Evolutionary conservation across 2,797 vertebrate genomes (phyloP).

Genomic region (Mormyrus proboscirostris): DNA sequence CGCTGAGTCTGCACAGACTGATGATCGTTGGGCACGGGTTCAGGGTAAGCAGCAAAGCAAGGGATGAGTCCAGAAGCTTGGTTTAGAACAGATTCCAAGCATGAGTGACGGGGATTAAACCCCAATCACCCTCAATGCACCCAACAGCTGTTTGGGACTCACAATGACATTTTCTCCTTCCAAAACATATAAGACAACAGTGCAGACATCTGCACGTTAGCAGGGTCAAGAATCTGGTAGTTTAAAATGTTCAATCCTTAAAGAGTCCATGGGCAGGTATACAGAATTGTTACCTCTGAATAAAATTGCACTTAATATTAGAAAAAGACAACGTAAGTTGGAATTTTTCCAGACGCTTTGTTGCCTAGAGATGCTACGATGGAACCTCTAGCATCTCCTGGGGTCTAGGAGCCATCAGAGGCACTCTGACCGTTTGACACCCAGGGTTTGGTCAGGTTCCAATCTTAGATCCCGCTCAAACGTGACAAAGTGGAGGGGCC

Average conservation of each 20-base stretch:
- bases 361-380: not conserved
- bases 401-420: constrained; percentile 28
- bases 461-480: constrained; percentile 8
- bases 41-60: not conserved
- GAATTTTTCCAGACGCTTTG: not conserved
- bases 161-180: not conserved
- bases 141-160: not conserved
- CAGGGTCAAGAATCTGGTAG: not conserved
- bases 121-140: not conserved
- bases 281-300: constrained; percentile 54
- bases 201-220: not conserved
- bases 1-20: not conserved
- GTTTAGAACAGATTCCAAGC: not conserved
- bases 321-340: constrained; percentile 24
- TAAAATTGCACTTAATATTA: constrained; percentile 73
- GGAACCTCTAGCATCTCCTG: constrained; percentile 33
- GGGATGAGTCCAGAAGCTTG: not conserved
- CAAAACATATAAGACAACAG: not conserved
- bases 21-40: not conserved
- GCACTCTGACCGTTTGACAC: constrained; percentile 34
- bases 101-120: not conserved
- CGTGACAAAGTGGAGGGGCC: constrained; percentile 43
- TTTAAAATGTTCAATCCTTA: constrained; percentile 53
- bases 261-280: constrained; percentile 54
- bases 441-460: constrained; percentile 45